Percentiles rank a stretch among this genome's conserved stretches.
Conservation (phyloP, 2,113 vertebrate species). For the Phylloscopus trochilus region DNA sequence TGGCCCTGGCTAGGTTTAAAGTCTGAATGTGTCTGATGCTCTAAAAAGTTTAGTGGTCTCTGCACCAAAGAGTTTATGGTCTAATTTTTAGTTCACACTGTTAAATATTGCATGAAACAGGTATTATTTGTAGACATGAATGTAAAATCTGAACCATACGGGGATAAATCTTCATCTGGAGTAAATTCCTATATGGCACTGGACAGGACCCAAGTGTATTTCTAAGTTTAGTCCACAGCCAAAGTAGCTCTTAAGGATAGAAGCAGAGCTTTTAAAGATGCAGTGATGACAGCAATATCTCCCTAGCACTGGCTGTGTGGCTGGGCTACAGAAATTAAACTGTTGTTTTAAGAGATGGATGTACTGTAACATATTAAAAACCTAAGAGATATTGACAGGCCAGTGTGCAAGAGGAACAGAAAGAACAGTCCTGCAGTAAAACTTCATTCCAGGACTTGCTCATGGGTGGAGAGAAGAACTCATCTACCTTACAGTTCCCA, state of each 20-base stretch:
- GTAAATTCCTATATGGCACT: accelerated
- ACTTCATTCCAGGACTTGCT: conserved; percentile 48
- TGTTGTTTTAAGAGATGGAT: neutral
- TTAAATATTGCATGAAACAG: conserved; percentile 8
- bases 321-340: neutral
- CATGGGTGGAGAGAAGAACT: conserved; percentile 51
- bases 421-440: conserved; percentile 23
- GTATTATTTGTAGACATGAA: neutral
- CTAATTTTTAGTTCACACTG: neutral
- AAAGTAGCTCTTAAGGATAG: neutral
- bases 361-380: conserved; percentile 11
- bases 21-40: neutral
- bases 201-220: neutral
- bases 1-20: neutral
- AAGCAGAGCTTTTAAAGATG: neutral
- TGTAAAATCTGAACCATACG: neutral
- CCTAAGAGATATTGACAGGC: conserved; percentile 8
- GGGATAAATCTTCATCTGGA: neutral
- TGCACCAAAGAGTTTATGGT: neutral
- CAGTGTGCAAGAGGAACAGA: neutral
- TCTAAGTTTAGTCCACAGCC: neutral
- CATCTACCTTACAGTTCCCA: conserved; percentile 40
- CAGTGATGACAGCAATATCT: neutral
- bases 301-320: neutral
- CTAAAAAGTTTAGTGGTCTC: conserved; percentile 2